Conservation (phyloP, 1,140 invertebrate genomes). For the Pissodes strobi region DNA sequence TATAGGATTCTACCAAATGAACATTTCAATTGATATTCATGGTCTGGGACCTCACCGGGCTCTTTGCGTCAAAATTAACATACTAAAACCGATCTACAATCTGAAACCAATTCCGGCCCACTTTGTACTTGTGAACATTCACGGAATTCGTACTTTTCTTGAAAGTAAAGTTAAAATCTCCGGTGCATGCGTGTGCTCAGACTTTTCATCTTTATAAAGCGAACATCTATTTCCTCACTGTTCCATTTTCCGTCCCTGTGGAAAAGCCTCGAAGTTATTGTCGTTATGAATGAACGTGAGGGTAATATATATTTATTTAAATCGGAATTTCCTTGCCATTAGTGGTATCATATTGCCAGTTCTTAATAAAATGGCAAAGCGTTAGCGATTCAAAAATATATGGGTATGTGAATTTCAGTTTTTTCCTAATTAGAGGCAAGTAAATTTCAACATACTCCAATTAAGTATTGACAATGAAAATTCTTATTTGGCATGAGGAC, state of each 20-base stretch:
- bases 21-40: conserved; percentile 52
- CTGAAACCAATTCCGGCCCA: conserved; percentile 46
- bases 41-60: conserved; percentile 51
- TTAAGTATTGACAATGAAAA: too few relatives aligned
- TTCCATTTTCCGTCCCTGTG: conserved; percentile 8
- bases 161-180: conserved; percentile 27
- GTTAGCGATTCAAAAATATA: too few relatives aligned
- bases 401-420: too few relatives aligned
- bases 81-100: conserved; percentile 53
- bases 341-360: too few relatives aligned
- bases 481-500: too few relatives aligned
- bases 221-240: background rate
- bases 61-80: conserved; percentile 53
- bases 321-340: too few relatives aligned
- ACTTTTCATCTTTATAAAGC: conserved; percentile 28
- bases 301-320: too few relatives aligned
- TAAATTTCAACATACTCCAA: too few relatives aligned
- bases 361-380: too few relatives aligned
- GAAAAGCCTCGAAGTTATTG: too few relatives aligned
- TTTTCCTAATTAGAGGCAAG: too few relatives aligned
- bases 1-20: conserved; percentile 34
- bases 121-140: conserved; percentile 20
- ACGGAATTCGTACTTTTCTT: conserved; percentile 25
- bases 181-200: conserved; percentile 4
- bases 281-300: too few relatives aligned